Conservation (phyloP, 2,797 vertebrate genomes). For the Forpus xanthops region DNA sequence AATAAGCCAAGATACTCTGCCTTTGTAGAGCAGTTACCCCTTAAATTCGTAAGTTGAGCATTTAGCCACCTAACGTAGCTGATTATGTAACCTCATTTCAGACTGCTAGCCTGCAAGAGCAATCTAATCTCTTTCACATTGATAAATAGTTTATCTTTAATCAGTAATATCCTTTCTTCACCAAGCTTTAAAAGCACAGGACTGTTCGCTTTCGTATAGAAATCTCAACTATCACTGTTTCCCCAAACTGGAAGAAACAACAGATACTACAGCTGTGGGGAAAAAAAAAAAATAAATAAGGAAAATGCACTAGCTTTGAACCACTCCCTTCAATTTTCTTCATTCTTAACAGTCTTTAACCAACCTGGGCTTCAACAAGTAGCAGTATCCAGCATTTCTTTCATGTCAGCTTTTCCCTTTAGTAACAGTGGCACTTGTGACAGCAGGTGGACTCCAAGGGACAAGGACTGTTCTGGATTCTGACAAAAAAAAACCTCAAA, state of each 20-base stretch:
- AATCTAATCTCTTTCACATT: neutral
- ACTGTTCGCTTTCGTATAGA: neutral
- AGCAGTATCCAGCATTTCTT: neutral
- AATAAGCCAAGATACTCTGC: neutral
- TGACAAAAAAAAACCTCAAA: neutral
- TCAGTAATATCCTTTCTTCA: neutral
- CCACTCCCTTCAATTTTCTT: neutral
- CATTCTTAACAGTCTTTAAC: neutral
- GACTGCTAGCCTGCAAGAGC: neutral
- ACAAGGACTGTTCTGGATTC: neutral
- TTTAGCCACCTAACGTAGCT: neutral
- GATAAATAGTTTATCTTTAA: neutral
- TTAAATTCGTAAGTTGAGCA: neutral
- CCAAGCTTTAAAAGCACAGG: neutral
- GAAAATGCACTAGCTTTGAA: neutral
- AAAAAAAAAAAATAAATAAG: neutral
- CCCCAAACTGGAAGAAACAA: neutral
- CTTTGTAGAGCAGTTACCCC: neutral
- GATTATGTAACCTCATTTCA: neutral
- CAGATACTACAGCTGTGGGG: neutral
- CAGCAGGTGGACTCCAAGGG: neutral
- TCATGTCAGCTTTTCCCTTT: neutral
- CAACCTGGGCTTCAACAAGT: neutral
- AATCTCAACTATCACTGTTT: neutral
- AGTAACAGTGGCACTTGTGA: neutral